Percentiles rank a stretch among this genome's conserved stretches.
Conservation (phyloP, 2,888 invertebrate species). For the Poecilobothrus nobilitatus region DNA sequence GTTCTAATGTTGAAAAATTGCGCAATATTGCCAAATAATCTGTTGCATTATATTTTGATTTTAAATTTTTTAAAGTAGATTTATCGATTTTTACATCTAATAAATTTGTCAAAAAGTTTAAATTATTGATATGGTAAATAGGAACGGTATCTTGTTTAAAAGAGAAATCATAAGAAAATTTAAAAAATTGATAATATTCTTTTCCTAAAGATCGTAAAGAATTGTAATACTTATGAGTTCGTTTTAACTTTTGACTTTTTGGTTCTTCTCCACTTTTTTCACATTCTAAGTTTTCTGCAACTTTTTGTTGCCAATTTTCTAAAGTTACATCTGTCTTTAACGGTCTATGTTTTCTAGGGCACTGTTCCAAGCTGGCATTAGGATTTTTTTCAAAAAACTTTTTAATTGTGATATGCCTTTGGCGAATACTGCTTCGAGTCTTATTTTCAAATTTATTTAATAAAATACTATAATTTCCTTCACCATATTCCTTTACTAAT, state of each 20-base stretch:
- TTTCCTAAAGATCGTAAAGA: slow-evolving; percentile 24
- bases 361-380: slow-evolving; percentile 30
- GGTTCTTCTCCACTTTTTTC: slow-evolving; percentile 14
- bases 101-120: slow-evolving; percentile 10
- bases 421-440: slow-evolving; percentile 52
- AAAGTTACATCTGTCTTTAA: slow-evolving; percentile 26
- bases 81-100: not conserved
- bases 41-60: not conserved
- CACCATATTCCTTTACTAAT: slow-evolving; percentile 47
- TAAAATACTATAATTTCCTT: slow-evolving; percentile 48
- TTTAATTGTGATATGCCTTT: slow-evolving; percentile 50
- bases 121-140: not conserved
- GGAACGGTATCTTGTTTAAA: slow-evolving; percentile 9
- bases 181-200: slow-evolving; percentile 32
- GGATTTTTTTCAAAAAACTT: slow-evolving; percentile 49
- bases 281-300: slow-evolving; percentile 28
- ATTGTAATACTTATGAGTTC: slow-evolving; percentile 15
- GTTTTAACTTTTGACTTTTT: not conserved
- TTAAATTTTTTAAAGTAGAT: not conserved
- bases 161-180: slow-evolving; percentile 34
- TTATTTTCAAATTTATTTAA: slow-evolving; percentile 49
- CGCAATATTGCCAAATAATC: not conserved
- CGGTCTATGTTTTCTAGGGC: slow-evolving; percentile 31
- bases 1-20: not conserved
- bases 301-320: slow-evolving; percentile 36